Evolutionary conservation across 2,888 invertebrate species (phyloP).

Genomic region (Drosophila ochracea): DNA sequence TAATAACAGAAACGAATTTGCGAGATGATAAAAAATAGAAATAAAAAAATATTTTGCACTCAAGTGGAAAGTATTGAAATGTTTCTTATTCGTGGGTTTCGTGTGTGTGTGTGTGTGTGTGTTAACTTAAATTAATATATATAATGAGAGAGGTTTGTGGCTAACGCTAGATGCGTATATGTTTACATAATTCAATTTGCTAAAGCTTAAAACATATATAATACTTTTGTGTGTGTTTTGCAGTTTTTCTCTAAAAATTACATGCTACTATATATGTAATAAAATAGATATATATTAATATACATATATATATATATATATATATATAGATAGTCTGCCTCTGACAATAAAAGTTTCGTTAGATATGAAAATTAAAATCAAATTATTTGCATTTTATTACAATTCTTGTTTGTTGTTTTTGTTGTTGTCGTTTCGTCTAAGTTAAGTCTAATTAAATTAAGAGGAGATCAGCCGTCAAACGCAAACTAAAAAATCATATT

Average conservation of each 20-base stretch:
- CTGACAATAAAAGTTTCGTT: constrained; percentile 52
- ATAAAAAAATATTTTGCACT: constrained; percentile 35
- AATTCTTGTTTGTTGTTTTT: constrained; percentile 44
- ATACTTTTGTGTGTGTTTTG: constrained; percentile 63
- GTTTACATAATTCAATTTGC: constrained; percentile 57
- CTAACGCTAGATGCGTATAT: constrained; percentile 28
- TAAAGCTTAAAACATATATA: constrained; percentile 74
- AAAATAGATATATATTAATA: background rate
- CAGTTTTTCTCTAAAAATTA: constrained; percentile 16
- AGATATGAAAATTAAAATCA: constrained; percentile 45
- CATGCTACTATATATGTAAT: constrained; percentile 8
- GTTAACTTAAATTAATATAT: constrained; percentile 38
- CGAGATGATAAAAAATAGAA: constrained; percentile 25
- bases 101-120: constrained; percentile 24
- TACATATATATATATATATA: background rate
- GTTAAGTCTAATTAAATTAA: constrained; percentile 70
- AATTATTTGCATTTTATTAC: constrained; percentile 55
- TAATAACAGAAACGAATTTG: constrained; percentile 19
- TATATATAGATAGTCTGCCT: constrained; percentile 31
- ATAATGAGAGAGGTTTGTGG: constrained; percentile 38
- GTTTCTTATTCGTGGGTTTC: constrained; percentile 7
- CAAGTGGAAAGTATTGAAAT: constrained; percentile 51
- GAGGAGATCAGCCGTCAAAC: constrained; percentile 81
- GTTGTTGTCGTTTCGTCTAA: constrained; percentile 34
- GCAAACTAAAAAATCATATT: constrained; percentile 71